phyloP scores from a whole-genome alignment of 2,797 vertebrate genomes.

The Lacerta bilineata region DNA sequence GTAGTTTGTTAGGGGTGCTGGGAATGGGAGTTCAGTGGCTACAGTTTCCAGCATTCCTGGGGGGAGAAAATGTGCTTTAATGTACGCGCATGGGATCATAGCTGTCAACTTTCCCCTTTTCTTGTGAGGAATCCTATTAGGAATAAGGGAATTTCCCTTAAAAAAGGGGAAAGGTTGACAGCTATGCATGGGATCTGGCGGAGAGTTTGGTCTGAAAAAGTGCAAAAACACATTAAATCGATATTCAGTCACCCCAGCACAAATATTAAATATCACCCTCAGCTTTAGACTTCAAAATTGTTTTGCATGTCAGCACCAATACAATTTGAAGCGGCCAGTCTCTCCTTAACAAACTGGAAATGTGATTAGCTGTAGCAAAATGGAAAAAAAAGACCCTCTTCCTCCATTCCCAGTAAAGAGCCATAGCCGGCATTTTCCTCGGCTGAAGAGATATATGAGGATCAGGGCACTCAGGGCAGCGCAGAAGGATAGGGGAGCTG shows the following conservation, averaged over 20 bases:
- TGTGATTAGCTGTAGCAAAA: slow-evolving; percentile 34
- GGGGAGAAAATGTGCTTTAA: too few species aligned
- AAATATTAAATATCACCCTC: slow-evolving; percentile 5
- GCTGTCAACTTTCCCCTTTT: too few species aligned
- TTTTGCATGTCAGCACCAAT: slow-evolving; percentile 30
- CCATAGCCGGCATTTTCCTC: neutral
- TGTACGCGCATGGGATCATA: too few species aligned
- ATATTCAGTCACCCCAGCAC: neutral
- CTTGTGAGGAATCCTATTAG: too few species aligned
- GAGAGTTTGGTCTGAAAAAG: neutral
- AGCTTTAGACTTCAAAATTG: slow-evolving; percentile 44
- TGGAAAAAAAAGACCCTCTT: neutral
- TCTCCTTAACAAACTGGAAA: slow-evolving; percentile 37
- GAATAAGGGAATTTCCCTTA: too few species aligned
- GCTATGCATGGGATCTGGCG: neutral
- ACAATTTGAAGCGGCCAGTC: slow-evolving; percentile 36
- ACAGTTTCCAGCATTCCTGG: too few species aligned
- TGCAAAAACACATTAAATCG: neutral
- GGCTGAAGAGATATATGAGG: neutral
- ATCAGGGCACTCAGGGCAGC: neutral
- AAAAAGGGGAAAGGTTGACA: too few species aligned
- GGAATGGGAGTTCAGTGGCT: too few species aligned
- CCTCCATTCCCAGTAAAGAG: neutral
- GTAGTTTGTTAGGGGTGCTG: too few species aligned
- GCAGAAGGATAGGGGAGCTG: neutral